Percentiles rank a stretch among this genome's conserved stretches.
Evolutionary conservation across 1,140 invertebrate genomes (phyloP).

Genomic region (Drosophila pallidifrons): DNA sequence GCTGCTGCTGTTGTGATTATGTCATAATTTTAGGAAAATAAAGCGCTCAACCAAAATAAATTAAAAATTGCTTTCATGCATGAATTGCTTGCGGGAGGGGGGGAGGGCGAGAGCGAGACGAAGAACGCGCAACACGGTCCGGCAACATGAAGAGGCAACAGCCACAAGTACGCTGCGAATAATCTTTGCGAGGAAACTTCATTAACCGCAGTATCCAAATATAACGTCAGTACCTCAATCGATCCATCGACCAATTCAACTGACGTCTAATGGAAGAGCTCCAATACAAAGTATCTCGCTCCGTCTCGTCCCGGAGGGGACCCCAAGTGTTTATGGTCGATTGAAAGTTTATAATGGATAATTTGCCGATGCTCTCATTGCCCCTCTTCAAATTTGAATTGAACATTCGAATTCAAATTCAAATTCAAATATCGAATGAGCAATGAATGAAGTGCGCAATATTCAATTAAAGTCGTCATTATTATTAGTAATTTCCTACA

Average conservation of each 20-base stretch:
- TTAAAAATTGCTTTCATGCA: constrained; percentile 84
- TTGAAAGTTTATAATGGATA: constrained; percentile 79
- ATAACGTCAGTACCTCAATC: constrained; percentile 62
- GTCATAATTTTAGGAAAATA: constrained; percentile 83
- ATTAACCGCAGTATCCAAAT: constrained; percentile 71
- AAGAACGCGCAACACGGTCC: not conserved
- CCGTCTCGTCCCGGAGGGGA: not conserved
- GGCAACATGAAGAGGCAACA: constrained; percentile 13
- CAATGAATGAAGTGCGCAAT: constrained; percentile 81
- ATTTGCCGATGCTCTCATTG: constrained; percentile 57
- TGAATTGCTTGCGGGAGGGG: constrained; percentile 58
- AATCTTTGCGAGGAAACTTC: constrained; percentile 51
- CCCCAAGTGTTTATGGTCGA: constrained; percentile 82
- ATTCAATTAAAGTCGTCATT: constrained; percentile 83
- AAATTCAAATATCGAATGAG: constrained; percentile 40
- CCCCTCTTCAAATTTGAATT: constrained; percentile 29
- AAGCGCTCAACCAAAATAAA: constrained; percentile 83
- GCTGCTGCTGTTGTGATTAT: constrained; percentile 66
- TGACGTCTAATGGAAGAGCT: constrained; percentile 26
- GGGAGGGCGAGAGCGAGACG: not conserved
- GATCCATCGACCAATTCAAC: constrained; percentile 35
- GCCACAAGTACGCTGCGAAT: constrained; percentile 52
- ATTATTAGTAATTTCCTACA: constrained; percentile 78
- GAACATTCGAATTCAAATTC: constrained; percentile 40
- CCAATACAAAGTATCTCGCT: not conserved